Evolutionary conservation across 2,888 invertebrate genomes (phyloP).

Genomic region (Sepiola atlantica): DNA sequence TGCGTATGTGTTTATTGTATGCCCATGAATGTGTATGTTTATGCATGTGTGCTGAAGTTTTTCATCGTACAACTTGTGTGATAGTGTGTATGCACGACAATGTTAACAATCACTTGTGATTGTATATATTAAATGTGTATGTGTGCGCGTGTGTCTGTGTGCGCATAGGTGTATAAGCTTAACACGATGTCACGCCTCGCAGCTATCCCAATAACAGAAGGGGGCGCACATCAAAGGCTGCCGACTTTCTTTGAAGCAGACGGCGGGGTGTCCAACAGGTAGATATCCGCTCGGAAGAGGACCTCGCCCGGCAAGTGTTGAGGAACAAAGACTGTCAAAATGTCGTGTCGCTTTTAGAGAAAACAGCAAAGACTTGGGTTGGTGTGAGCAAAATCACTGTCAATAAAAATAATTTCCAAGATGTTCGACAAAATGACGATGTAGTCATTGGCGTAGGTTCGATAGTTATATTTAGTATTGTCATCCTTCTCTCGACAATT

Average conservation of each 20-base stretch:
- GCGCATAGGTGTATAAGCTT: background rate
- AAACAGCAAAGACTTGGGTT: background rate
- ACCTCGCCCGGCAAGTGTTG: background rate
- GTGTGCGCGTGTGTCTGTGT: background rate
- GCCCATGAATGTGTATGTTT: too few species aligned
- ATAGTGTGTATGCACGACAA: background rate
- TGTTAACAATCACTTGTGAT: background rate
- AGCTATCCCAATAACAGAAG: background rate
- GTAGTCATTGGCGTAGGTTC: too few species aligned
- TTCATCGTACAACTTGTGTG: background rate
- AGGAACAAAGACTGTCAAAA: background rate
- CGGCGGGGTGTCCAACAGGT: conserved; percentile 12
- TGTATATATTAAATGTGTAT: background rate
- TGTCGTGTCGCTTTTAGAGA: background rate
- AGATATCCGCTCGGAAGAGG: conserved; percentile 22
- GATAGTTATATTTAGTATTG: too few species aligned
- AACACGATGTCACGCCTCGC: conserved; percentile 10
- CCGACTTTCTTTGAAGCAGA: background rate
- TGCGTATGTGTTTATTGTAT: too few species aligned
- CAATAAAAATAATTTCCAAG: conserved; percentile 22
- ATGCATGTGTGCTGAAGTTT: background rate
- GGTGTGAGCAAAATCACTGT: background rate
- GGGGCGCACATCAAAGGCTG: background rate
- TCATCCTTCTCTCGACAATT: too few species aligned
- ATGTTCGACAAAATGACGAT: background rate